Conservation (phyloP, 2,888 invertebrate genomes). For the Drosophila siamana region DNA sequence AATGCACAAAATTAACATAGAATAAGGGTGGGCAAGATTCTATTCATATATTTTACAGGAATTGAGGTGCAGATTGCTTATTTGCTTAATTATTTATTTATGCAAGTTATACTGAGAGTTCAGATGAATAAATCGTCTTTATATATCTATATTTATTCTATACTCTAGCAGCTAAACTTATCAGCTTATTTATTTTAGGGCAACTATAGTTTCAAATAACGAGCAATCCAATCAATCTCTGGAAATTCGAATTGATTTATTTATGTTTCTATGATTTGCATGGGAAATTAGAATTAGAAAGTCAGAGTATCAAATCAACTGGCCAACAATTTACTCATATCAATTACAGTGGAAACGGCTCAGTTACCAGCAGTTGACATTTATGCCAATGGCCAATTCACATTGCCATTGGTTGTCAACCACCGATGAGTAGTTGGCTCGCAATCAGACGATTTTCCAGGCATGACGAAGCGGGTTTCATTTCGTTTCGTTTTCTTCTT, state of each 20-base stretch:
- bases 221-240: too few relatives aligned
- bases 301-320: not conserved
- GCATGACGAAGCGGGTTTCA: slow-evolving; percentile 52
- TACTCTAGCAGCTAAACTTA: too few relatives aligned
- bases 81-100: too few relatives aligned
- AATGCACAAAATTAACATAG: not conserved
- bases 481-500: slow-evolving; percentile 2
- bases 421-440: slow-evolving; percentile 34
- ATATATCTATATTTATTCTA: too few relatives aligned
- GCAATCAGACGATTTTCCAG: slow-evolving; percentile 70
- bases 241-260: too few relatives aligned
- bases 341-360: slow-evolving; percentile 11
- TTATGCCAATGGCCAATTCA: not conserved
- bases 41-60: too few relatives aligned
- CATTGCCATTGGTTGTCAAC: slow-evolving; percentile 21
- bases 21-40: not conserved
- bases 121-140: too few relatives aligned
- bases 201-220: too few relatives aligned
- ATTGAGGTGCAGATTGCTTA: too few relatives aligned
- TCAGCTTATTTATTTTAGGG: too few relatives aligned
- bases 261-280: too few relatives aligned
- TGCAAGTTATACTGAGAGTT: too few relatives aligned
- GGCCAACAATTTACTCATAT: slow-evolving; percentile 17
- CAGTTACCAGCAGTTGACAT: slow-evolving; percentile 17
- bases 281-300: not conserved